Evolutionary conservation across 2,888 invertebrate species (phyloP).

Genomic region (Malachius bipustulatus): DNA sequence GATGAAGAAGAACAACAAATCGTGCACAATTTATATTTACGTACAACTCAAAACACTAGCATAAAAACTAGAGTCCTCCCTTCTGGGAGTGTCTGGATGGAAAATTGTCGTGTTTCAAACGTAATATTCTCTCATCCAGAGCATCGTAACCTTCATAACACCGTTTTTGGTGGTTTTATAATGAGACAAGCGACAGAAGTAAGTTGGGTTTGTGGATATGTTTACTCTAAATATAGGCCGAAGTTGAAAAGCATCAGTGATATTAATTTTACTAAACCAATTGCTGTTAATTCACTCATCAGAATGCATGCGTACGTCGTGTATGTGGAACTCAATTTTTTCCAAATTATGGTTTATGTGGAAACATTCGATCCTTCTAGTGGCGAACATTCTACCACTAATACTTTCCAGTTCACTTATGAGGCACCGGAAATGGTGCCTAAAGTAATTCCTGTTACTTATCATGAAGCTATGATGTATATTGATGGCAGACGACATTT

Average conservation of each 20-base stretch:
- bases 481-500: constrained; percentile 42
- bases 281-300: constrained; percentile 59
- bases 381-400: constrained; percentile 49
- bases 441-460: constrained; percentile 50
- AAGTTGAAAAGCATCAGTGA: constrained; percentile 53
- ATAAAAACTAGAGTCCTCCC: constrained; percentile 42
- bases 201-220: constrained; percentile 51
- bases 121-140: constrained; percentile 45
- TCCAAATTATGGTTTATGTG: constrained; percentile 57
- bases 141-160: constrained; percentile 62
- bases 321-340: constrained; percentile 38
- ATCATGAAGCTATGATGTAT: constrained; percentile 55
- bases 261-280: constrained; percentile 57
- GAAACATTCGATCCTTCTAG: constrained; percentile 49
- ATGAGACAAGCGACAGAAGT: constrained; percentile 67
- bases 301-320: constrained; percentile 56
- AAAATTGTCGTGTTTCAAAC: constrained; percentile 46
- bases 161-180: constrained; percentile 65
- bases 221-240: constrained; percentile 47
- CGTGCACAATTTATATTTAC: constrained; percentile 54
- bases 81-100: constrained; percentile 52
- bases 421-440: constrained; percentile 36
- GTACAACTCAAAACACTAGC: constrained; percentile 35
- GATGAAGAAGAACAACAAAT: constrained; percentile 50
- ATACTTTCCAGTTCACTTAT: constrained; percentile 64